Conservation (phyloP, 30 jellyfish, hydroid and myxozoan species). For the Morbakka virulenta region DNA sequence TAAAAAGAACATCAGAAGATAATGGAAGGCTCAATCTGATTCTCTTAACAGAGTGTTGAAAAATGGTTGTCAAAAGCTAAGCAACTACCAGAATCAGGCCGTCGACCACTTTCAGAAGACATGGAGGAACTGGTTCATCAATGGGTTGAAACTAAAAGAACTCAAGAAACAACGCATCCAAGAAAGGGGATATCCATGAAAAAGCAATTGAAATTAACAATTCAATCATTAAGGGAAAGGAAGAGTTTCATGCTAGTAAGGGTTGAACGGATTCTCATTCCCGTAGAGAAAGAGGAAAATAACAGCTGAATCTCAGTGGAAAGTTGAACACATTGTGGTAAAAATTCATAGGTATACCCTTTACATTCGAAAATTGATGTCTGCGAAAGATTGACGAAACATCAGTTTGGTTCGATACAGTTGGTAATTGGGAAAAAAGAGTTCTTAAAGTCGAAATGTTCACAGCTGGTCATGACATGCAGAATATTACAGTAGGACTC, state of each 20-base stretch:
- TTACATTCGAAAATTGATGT: neutral
- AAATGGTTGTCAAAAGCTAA: conserved; percentile 48
- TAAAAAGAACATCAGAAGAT: too few species aligned
- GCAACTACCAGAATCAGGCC: conserved; percentile 50
- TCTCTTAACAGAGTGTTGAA: conserved; percentile 44
- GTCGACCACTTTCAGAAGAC: conserved; percentile 61
- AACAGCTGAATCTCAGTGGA: neutral
- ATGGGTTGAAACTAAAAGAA: conserved; percentile 22
- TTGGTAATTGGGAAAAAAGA: too few species aligned
- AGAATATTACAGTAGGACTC: too few species aligned
- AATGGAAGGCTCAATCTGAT: conserved; percentile 46
- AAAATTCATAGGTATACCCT: conserved; percentile 10
- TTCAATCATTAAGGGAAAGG: conserved; percentile 29
- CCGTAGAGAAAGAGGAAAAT: conserved; percentile 3
- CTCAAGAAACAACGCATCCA: conserved; percentile 16
- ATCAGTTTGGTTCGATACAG: neutral
- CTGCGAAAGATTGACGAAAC: conserved; percentile 9
- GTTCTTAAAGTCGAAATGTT: too few species aligned
- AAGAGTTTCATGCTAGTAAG: conserved; percentile 13
- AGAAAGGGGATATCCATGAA: conserved; percentile 18
- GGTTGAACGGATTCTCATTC: conserved; percentile 6
- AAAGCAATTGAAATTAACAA: conserved; percentile 15
- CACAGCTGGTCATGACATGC: too few species aligned
- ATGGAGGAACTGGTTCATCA: conserved; percentile 29
- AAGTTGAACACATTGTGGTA: conserved; percentile 10